Evolutionary conservation across 2,888 invertebrate species (phyloP), one percentile per base, ranked within the genome.

Genomic region (Scelioninae gen. 2): DNA sequence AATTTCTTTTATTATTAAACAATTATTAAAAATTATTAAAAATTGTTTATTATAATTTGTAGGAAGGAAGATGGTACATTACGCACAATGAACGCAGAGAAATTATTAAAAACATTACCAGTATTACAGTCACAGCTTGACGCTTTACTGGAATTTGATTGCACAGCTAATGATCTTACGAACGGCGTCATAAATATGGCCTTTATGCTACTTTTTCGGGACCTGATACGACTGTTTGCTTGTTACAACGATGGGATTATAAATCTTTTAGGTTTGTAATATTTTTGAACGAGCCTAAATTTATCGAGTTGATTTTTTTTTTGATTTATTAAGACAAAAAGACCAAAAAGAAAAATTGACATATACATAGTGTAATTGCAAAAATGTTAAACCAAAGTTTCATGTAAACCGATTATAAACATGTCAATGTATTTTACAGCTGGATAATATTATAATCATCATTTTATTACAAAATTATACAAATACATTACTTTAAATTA

Each of bases 161-260:
- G 96, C 86, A 94, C 96, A 28, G 92, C 97, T 79, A 96, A 96
- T 86, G 98, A 99, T 87, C 91, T 99, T 86, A 96, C 95, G 82
- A 99, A 99, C 87, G 97, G 98, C 74, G 98, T 99, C 81, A 98
- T 99, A 87, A 98, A 97, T 86, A 97, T 98, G 91, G 96, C 96
- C 85, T 99, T 99, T 87, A 97, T 99, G 95, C 90, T 99, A 78
- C 91, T 99, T 74, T 99, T 99, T 89, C 92, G 98, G 87, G 99
- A 99, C 91, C 92, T 99, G 85, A 99, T 99, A 85, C 92, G 99
- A 77, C 90, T 99, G 80, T 99, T 99, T 89, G 99, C 99, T 73
- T 98, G 98, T 88, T 99, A 99, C 90, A 99, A 99, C 88, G 99
- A 99, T 88, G 99, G 98, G 78, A 96, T 98, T 81, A 99, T 98